phyloP scores from a whole-genome alignment of 2,113 vertebrate genomes.

The Cebus imitator region DNA sequence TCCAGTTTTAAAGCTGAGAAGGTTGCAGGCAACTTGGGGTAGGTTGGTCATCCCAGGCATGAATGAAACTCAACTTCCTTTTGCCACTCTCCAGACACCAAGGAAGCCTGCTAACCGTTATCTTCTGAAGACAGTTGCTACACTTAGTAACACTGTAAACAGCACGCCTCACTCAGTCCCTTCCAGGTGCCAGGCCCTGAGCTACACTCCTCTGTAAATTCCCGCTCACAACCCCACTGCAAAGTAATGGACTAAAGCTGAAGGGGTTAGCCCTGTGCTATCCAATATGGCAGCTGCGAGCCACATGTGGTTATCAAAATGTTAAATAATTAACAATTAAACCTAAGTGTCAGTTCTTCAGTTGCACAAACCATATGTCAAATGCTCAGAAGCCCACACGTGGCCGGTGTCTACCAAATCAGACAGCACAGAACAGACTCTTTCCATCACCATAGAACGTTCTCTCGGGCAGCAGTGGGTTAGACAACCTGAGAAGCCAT shows the following conservation, averaged over 20 bases:
- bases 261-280: rapidly evolving
- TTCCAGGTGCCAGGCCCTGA: background rate
- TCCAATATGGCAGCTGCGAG: rapidly evolving
- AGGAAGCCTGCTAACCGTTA: background rate
- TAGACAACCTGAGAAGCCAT: background rate
- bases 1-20: background rate
- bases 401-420: background rate
- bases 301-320: background rate
- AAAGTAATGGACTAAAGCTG: background rate
- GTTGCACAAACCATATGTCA: background rate
- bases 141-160: rapidly evolving
- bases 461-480: background rate
- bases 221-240: background rate
- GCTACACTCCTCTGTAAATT: background rate
- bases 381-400: background rate
- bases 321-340: background rate
- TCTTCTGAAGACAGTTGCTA: background rate
- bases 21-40: background rate
- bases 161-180: background rate
- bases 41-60: background rate
- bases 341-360: background rate
- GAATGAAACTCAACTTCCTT: background rate
- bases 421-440: background rate
- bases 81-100: background rate
- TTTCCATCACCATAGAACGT: background rate